Conservation (phyloP, 2,113 vertebrate species). For the Prietella phreatophila region DNA sequence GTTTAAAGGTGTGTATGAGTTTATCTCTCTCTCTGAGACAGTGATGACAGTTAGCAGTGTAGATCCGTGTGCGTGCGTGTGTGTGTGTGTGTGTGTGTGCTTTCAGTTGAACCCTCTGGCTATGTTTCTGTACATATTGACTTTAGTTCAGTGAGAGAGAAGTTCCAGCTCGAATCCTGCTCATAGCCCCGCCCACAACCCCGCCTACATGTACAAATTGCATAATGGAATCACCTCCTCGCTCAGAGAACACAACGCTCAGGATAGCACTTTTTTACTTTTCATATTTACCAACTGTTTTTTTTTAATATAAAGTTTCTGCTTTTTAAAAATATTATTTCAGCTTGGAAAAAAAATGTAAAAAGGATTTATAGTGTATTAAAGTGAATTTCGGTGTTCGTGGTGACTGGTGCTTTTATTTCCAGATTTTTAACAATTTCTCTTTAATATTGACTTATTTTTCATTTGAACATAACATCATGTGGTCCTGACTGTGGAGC, state of each 20-base stretch:
- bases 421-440: background rate
- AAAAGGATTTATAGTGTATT: no score
- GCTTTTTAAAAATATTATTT: background rate
- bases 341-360: no score
- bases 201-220: background rate
- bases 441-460: background rate
- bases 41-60: background rate
- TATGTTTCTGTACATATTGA: slow-evolving; percentile 28
- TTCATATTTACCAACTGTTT: background rate
- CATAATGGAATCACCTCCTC: background rate
- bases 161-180: background rate
- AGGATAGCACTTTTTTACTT: background rate
- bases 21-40: no score
- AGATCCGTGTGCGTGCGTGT: background rate
- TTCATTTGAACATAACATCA: background rate
- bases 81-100: slow-evolving; percentile 9
- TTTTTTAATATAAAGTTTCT: background rate
- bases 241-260: background rate
- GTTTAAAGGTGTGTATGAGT: background rate
- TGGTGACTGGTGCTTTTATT: background rate
- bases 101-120: background rate
- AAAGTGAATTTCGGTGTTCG: background rate
- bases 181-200: background rate
- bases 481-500: background rate
- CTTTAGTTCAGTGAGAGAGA: slow-evolving; percentile 1